Base-by-base conservation (phyloP, 1,140 invertebrate genomes). In the Macrobrachium nipponense region DNA sequence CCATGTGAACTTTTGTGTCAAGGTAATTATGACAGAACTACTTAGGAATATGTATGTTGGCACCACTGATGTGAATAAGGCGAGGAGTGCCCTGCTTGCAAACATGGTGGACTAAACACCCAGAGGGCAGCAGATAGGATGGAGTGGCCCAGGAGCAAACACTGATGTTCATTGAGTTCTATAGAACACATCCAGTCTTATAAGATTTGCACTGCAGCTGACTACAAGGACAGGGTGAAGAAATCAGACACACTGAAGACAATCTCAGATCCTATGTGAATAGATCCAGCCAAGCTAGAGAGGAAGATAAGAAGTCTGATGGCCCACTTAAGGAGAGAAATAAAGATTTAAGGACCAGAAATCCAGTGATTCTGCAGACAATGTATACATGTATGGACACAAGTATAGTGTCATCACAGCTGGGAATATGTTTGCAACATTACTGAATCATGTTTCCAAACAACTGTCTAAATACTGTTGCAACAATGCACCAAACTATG, bases 171-270 rank as follows among this genome's bases (percentile, higher is more conserved):
- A 64, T 59, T 12, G 77, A 79, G 17, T 17, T 64, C 1, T 80
- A 80, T 20, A 44, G 64, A 12, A 36, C 27, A 66, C 79, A 68
- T 68, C 62, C 79, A 14, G 62, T 80, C 27, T 23, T 68, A 64
- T 43, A 23, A 62, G 51, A 80, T 80, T 14, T 14, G 4, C 59
- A 80, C 58, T 62, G 62, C 20, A 23, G 59, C 58, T 80, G 44
- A 51, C 58, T 80, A 80, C 43, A 80, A 80, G 62, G 58, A 80
- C 36, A 62, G 62, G 62, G 51, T 36, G 23, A 68, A 68, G 62
- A 80, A 80, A 23, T 23, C 60, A 36, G 79, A 80, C 20, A 20
- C 79, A 36, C 70, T 62, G 61, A 80, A 68, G 79, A 79, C 77
- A 62, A 20, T 79, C 51, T 20, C 59, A 27, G 77, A 60, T 64